Base-by-base conservation (phyloP, 1,140 invertebrate species). In the Temnothorax curvispinosus region DNA sequence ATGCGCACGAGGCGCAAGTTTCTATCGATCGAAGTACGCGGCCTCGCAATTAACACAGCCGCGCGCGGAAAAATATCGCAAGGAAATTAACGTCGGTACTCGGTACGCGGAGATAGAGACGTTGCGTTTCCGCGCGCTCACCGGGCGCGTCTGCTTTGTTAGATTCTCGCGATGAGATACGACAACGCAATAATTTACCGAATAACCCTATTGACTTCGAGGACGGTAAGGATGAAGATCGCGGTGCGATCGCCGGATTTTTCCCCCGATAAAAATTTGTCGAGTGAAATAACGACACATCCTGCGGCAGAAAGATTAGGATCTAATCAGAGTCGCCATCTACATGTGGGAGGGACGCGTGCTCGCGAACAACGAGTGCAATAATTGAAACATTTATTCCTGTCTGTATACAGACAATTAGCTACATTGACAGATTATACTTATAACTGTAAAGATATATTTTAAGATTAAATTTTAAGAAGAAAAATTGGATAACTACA, bases 141-240 rank as follows among this genome's bases (percentile, higher is more conserved):
- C 65, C 65, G 65, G 65, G 2, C 38, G 35, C 67, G 67, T 74
- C 54, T 21, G 11, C 69, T 47, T 84, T 21, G 80, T 38, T 74
- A 84, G 67, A 82, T 74, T 58, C 32, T 74, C 78, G 54, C 41
- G 67, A 18, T 72, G 65, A 82, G 78, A 84, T 82, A 64, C 35
- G 62, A 65, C 38, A 50, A 35, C 67, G 80, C 67, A 60, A 84
- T 84, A 47, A 82, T 60, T 82, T 72, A 82, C 38, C 78, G 52
- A 82, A 72, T 82, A 82, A 82, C 67, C 78, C 27, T 50, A 58
- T 82, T 82, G 67, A 74, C 67, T 82, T 82, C 38, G 67, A 47
- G 52, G 27, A 72, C 41, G 78, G 38, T 13, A 44, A 64, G 38
- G 27, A 44, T 47, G 21, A 82, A 47, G 67, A 60, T 72, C n/a